A percentile compares a stretch with the other conserved stretches of the same genome.
Conservation (phyloP, 2,797 vertebrate species). For the Sebastes reedi region DNA sequence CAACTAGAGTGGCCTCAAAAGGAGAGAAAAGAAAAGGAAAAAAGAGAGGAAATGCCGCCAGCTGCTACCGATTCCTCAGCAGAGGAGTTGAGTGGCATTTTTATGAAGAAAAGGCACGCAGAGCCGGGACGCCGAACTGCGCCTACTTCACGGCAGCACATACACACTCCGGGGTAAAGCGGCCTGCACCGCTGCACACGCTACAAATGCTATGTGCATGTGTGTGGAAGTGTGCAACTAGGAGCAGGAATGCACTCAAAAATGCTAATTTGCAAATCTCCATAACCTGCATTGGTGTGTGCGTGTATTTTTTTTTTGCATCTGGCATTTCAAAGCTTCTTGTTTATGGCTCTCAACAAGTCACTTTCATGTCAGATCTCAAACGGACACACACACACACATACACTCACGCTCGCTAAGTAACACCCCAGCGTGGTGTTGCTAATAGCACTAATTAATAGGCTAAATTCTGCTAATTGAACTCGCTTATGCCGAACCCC, state of each 20-base stretch:
- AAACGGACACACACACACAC: slow-evolving; percentile 49
- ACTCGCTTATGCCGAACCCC: slow-evolving; percentile 69
- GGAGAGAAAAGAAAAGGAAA: slow-evolving; percentile 43
- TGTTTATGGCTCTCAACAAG: slow-evolving; percentile 60
- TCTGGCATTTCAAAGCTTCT: slow-evolving; percentile 54
- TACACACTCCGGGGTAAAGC: slow-evolving; percentile 3
- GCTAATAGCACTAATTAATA: slow-evolving; percentile 81
- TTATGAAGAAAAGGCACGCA: slow-evolving; percentile 77
- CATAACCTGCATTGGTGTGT: slow-evolving; percentile 33
- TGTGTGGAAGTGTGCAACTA: slow-evolving; percentile 19
- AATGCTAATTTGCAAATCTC: slow-evolving; percentile 72
- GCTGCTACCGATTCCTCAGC: slow-evolving; percentile 77
- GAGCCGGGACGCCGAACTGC: slow-evolving; percentile 58
- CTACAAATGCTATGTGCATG: slow-evolving; percentile 4
- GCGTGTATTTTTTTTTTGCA: slow-evolving; percentile 11
- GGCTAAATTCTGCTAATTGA: slow-evolving; percentile 83
- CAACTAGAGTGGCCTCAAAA: slow-evolving; percentile 55
- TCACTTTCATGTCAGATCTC: slow-evolving; percentile 70
- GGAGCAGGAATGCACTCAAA: slow-evolving; percentile 62
- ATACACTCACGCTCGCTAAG: slow-evolving; percentile 26
- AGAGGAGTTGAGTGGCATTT: slow-evolving; percentile 78
- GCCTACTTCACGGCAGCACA: slow-evolving; percentile 44
- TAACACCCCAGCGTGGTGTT: slow-evolving; percentile 62
- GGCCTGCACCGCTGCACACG: slow-evolving; percentile 43
- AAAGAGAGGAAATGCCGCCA: slow-evolving; percentile 64